These are phyloP conservation scores for Cyanoliseus patagonus DNA, from an alignment of 2,113 vertebrate species.

Conservation along the genomic window DNA sequence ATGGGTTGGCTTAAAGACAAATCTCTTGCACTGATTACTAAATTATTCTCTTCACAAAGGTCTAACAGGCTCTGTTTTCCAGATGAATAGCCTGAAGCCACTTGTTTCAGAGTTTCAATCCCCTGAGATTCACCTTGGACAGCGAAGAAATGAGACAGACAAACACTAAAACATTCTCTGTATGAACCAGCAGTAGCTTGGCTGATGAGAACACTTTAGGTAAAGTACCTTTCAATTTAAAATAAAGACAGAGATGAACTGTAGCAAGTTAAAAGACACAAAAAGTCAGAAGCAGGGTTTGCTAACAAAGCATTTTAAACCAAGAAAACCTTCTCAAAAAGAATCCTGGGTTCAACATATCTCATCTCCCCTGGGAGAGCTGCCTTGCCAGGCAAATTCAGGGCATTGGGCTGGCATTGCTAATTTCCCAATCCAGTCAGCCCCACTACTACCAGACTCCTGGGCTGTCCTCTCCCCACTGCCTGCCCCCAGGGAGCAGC, in stretches of 20 bases:
- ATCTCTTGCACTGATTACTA: background rate
- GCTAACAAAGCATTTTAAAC: background rate
- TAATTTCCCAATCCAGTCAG: background rate
- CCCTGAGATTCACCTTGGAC: background rate
- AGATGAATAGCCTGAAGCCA: background rate
- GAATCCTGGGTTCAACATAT: background rate
- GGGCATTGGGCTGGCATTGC: background rate
- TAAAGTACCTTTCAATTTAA: background rate
- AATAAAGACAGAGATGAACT: background rate
- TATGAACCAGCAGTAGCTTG: background rate
- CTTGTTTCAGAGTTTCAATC: background rate
- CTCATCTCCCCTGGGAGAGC: background rate
- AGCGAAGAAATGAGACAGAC: background rate
- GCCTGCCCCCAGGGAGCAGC: background rate
- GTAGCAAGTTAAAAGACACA: background rate
- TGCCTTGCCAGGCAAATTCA: background rate
- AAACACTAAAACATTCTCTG: background rate
- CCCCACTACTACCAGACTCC: background rate
- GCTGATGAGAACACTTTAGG: background rate
- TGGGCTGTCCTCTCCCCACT: too few species aligned
- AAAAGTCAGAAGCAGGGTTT: background rate
- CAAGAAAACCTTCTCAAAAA: background rate
- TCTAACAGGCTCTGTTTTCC: slow-evolving; percentile 7
- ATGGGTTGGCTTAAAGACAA: background rate
- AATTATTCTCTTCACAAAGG: slow-evolving; percentile 22